phyloP scores from a whole-genome alignment of 2,113 vertebrate species.

The Neolamprologus longior region DNA sequence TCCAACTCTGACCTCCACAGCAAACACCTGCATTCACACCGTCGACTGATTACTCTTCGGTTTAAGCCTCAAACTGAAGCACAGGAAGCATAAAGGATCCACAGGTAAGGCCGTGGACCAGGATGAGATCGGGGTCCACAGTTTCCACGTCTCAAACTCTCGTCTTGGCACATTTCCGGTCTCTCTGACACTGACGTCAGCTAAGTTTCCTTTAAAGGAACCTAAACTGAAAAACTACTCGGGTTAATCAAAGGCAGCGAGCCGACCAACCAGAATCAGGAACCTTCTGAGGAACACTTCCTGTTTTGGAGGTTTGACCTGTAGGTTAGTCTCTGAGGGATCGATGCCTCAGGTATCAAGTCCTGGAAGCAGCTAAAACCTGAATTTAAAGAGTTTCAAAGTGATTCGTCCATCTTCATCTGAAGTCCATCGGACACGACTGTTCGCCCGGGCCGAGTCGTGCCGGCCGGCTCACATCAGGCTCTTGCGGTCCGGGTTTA shows the following conservation, averaged over 20 bases:
- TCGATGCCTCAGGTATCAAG: neutral
- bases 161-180: neutral
- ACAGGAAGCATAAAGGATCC: neutral
- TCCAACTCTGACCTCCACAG: neutral
- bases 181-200: neutral
- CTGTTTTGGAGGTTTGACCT: neutral
- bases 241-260: neutral
- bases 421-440: neutral
- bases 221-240: neutral
- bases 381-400: neutral
- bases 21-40: neutral
- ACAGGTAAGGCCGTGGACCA: neutral
- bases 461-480: conserved; percentile 69
- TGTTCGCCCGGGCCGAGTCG: fast-evolving
- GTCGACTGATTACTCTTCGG: neutral
- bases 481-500: conserved; percentile 75
- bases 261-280: neutral
- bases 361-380: neutral
- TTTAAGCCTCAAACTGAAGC: neutral
- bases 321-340: neutral
- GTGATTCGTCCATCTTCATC: neutral
- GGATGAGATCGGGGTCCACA: neutral
- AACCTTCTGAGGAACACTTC: neutral
- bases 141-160: neutral
- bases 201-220: neutral